phyloP scores from a whole-genome alignment of 2,888 invertebrate genomes.

The Ecdyonurus torrentis region DNA sequence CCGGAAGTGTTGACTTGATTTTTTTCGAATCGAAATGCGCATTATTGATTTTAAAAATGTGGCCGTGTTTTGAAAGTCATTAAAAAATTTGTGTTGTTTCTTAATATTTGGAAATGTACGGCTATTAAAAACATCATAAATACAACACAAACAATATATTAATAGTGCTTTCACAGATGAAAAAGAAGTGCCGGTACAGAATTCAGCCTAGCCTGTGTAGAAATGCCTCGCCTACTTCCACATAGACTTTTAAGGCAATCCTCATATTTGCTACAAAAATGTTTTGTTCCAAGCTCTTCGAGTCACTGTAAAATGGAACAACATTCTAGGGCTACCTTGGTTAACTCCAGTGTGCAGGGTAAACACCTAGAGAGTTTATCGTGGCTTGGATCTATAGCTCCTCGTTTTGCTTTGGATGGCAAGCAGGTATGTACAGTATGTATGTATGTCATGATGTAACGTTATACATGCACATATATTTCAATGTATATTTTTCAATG shows the following conservation, averaged over 20 bases:
- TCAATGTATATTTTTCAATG: no score
- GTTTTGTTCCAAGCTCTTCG: not conserved
- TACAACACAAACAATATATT: no score
- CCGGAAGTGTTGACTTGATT: not conserved
- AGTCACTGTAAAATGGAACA: not conserved
- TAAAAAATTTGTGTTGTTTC: not conserved
- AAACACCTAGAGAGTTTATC: conserved; percentile 1
- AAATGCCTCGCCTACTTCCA: not conserved
- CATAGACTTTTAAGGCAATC: not conserved
- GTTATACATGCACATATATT: no score
- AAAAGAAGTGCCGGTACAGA: no score
- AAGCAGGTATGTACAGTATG: conserved; percentile 22
- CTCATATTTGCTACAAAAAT: not conserved
- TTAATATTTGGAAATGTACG: not conserved
- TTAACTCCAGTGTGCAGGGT: not conserved
- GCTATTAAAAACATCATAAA: not conserved
- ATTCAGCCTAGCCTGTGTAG: not conserved
- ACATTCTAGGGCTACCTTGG: not conserved
- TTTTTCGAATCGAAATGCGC: not conserved
- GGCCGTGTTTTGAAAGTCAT: not conserved
- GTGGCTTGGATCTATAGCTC: conserved; percentile 20
- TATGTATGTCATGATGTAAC: no score
- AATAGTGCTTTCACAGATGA: no score
- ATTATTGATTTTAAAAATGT: not conserved
- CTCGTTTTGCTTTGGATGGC: conserved; percentile 28